Percentiles rank a stretch among this genome's conserved stretches.
These are phyloP conservation scores for Pardalotus punctatus DNA, from an alignment of 2,113 vertebrate species.

Conservation along the genomic window DNA sequence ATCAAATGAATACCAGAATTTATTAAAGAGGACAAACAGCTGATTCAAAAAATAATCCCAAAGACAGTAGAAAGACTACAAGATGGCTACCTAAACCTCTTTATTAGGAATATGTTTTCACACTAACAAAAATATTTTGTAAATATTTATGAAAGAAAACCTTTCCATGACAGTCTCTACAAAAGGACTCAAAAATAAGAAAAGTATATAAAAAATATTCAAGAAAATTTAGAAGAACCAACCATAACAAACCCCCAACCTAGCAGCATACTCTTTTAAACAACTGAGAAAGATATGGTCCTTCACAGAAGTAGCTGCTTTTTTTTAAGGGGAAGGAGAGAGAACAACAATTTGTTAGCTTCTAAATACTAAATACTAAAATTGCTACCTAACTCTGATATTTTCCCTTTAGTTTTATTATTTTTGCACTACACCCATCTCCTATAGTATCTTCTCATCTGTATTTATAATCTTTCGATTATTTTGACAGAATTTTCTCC, in stretches of 20 bases:
- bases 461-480: background rate
- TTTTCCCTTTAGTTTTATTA: background rate
- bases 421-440: background rate
- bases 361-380: background rate
- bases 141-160: background rate
- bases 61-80: background rate
- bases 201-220: too few relatives aligned
- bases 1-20: background rate
- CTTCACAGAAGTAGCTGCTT: background rate
- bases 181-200: background rate
- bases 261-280: background rate
- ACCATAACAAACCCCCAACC: background rate
- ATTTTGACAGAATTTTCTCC: background rate
- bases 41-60: background rate
- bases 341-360: background rate
- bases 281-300: background rate
- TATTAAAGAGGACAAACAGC: background rate
- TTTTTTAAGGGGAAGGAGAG: rapidly evolving
- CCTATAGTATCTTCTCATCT: background rate
- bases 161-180: background rate
- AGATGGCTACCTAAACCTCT: background rate
- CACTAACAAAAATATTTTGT: background rate
- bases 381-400: background rate
- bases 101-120: background rate
- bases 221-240: background rate